Evolutionary conservation across 2,797 vertebrate species (phyloP).

Genomic region (Lagothrix lagotricha): DNA sequence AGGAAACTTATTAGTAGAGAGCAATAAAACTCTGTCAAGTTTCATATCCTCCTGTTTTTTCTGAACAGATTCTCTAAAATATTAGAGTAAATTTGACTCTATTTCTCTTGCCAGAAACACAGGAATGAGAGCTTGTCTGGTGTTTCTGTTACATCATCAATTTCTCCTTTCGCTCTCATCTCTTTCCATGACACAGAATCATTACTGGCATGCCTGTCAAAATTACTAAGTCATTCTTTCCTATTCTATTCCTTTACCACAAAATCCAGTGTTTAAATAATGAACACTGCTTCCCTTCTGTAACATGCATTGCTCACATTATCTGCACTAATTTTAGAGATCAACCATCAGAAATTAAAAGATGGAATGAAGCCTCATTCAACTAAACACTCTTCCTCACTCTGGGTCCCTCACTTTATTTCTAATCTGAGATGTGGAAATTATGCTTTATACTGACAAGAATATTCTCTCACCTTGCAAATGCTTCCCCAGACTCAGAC

Average conservation of each 20-base stretch:
- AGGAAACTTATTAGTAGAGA: background rate
- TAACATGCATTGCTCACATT: background rate
- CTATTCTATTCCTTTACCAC: background rate
- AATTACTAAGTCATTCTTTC: slow-evolving; percentile 20
- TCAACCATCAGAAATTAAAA: background rate
- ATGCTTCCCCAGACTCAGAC: background rate
- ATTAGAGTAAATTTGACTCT: background rate
- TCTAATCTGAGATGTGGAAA: background rate
- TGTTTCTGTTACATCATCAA: background rate
- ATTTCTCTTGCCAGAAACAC: background rate
- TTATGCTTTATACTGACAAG: background rate
- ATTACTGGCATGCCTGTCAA: background rate
- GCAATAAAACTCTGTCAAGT: background rate
- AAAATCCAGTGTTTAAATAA: background rate
- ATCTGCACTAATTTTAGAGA: background rate
- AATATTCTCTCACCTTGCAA: background rate
- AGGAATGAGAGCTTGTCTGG: background rate
- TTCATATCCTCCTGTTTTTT: background rate
- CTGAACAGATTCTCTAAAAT: background rate
- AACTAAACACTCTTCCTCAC: background rate
- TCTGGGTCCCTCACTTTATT: background rate
- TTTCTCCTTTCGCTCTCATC: background rate
- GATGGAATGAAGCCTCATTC: background rate
- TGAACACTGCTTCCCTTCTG: background rate
- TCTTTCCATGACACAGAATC: background rate